Percentiles rank a stretch among this genome's conserved stretches.
Conservation (phyloP, 2,797 vertebrate genomes). For the Caiman crocodilus region DNA sequence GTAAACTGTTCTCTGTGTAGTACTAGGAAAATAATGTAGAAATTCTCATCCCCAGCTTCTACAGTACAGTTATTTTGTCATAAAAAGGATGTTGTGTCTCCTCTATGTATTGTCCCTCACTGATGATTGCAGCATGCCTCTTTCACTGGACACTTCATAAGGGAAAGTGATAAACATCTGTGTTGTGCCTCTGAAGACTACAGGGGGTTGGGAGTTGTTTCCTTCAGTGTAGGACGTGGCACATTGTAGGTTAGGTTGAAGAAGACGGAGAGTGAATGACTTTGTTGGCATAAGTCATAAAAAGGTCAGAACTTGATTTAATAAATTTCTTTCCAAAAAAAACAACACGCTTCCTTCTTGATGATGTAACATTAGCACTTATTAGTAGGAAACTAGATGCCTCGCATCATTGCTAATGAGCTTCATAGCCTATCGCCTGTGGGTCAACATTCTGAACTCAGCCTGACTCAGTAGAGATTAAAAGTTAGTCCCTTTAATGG, state of each 20-base stretch:
- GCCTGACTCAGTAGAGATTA: background rate
- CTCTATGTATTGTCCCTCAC: background rate
- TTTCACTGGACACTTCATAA: background rate
- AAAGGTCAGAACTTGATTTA: constrained; percentile 25
- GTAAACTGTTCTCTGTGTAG: too few species aligned
- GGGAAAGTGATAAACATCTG: background rate
- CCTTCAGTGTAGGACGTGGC: background rate
- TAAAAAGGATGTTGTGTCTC: background rate
- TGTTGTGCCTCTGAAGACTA: background rate
- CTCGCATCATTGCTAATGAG: background rate
- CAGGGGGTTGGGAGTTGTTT: background rate
- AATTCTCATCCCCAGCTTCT: too few species aligned
- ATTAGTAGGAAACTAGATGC: background rate
- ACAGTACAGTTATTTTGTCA: too few species aligned
- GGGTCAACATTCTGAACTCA: background rate
- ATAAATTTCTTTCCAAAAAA: constrained; percentile 1
- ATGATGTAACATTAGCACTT: background rate
- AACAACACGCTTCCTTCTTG: background rate
- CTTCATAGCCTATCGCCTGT: background rate
- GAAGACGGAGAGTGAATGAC: background rate
- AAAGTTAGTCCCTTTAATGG: background rate
- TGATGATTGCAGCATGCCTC: background rate
- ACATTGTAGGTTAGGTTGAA: background rate
- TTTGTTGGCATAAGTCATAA: background rate
- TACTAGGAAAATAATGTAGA: too few species aligned